Conservation (phyloP, 2,797 vertebrate genomes). For the Hydrocynus forskahlii region DNA sequence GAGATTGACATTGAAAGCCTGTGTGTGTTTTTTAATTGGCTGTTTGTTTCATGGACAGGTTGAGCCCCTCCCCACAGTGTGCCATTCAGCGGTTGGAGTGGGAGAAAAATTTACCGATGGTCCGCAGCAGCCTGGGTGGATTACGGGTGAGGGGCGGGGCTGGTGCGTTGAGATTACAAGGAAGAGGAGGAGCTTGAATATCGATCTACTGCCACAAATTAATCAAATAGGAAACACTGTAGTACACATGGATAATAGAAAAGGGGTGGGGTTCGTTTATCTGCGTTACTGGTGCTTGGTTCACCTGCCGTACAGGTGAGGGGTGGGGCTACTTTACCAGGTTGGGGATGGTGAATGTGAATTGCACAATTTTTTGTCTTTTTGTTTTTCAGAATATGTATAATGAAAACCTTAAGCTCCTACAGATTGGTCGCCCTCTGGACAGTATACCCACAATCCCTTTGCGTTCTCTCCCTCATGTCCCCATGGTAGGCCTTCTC, state of each 20-base stretch:
- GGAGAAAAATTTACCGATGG: constrained; percentile 67
- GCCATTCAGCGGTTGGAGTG: constrained; percentile 61
- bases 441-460: constrained; percentile 67
- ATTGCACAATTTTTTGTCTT: not conserved
- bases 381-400: constrained; percentile 59
- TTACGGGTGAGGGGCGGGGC: constrained; percentile 48
- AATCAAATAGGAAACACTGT: too few species aligned
- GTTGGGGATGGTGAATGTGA: too few species aligned
- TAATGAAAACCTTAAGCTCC: constrained; percentile 70
- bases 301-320: too few species aligned
- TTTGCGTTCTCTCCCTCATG: constrained; percentile 64
- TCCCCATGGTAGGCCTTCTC: constrained; percentile 67
- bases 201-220: too few species aligned
- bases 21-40: not conserved
- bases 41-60: constrained; percentile 36
- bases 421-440: constrained; percentile 66
- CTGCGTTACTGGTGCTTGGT: not conserved
- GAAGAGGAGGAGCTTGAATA: not conserved
- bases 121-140: constrained; percentile 58
- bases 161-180: not conserved
- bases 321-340: not conserved
- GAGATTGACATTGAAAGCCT: not conserved
- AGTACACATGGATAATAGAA: not conserved
- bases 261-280: not conserved
- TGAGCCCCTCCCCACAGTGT: constrained; percentile 65